Evolutionary conservation across 2,113 vertebrate genomes (phyloP).

Genomic region (Scolopax mira): DNA sequence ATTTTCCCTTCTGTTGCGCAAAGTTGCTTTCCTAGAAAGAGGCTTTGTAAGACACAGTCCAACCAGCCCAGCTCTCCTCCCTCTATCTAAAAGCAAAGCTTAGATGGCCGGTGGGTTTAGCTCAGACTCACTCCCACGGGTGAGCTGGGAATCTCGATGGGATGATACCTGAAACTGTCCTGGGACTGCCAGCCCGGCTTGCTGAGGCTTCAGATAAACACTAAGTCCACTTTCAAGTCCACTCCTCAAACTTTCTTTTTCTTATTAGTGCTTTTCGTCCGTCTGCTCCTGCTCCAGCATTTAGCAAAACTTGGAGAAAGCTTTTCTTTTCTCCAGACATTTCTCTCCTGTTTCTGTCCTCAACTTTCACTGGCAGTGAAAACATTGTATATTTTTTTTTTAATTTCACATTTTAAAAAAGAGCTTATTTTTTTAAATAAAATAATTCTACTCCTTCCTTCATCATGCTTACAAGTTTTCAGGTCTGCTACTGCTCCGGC

Average conservation of each 20-base stretch:
- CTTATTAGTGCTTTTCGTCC: neutral
- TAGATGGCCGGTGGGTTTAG: neutral
- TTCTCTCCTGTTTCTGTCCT: neutral
- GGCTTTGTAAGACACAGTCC: neutral
- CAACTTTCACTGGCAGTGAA: neutral
- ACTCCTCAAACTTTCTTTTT: neutral
- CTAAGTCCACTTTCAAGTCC: neutral
- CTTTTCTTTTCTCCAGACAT: neutral
- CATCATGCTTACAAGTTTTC: neutral
- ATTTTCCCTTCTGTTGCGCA: constrained; percentile 32
- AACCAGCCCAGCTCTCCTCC: neutral
- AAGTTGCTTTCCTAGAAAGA: constrained; percentile 68
- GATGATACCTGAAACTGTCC: neutral
- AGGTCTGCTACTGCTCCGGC: neutral
- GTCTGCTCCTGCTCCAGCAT: neutral
- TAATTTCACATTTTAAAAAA: neutral
- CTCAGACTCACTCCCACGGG: neutral
- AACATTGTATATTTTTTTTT: neutral
- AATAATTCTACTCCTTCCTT: neutral
- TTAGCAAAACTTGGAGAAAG: neutral
- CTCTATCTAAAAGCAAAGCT: neutral
- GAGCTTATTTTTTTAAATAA: neutral
- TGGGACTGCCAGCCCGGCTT: neutral
- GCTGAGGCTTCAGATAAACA: neutral
- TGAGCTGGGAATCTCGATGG: neutral